Evolutionary conservation across 1,140 invertebrate genomes (phyloP), one percentile per base, ranked within the genome.

Genomic region (Octopus bimaculoides): DNA sequence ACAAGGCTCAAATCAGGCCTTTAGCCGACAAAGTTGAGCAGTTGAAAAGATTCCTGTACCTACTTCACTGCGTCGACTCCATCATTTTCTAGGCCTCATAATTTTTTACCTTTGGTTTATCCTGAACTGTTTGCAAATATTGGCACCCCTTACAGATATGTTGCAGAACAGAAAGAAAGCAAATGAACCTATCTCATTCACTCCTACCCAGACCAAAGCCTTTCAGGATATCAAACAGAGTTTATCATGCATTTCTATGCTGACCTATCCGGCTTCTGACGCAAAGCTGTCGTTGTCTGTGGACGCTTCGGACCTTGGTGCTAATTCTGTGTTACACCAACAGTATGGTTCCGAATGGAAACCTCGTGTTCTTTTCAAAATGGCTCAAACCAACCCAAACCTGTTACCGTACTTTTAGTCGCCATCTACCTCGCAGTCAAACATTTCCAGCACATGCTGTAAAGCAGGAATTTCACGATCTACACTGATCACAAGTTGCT

Each of bases 31-130:
- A n/a, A n/a, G 61, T 66, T n/a, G n/a, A 66, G 61, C 9, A 9
- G 61, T 66, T 9, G 61, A 10, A 66, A 66, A n/a, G 9, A 10
- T 66, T 66, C 61, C 61, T 66, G n/a, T 66, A 10, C 61, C 61
- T 66, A 66, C n/a, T 9, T 66, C 61, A 9, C 9, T 66, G 9
- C 9, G n/a, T 9, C 61, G n/a, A 66, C 61, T 66, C n/a, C 61
- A n/a, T n/a, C 61, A n/a, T n/a, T 66, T 66, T n/a, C n/a, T 66
- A 66, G 61, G 61, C 9, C 9, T 81, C 71, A 75, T 81, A 26
- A 81, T 80, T 75, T 81, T 80, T 77, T 76, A 81, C 61, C 78
- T 66, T 52, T 66, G 78, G 5, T 80, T 81, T 54, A 54, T 81
- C 10, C 74, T 78, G 52, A 52, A 76, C n/a, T 52, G 73, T 26